These are phyloP conservation scores for Biston stratarius DNA, from an alignment of 2,888 invertebrate species.

Conservation along the genomic window DNA sequence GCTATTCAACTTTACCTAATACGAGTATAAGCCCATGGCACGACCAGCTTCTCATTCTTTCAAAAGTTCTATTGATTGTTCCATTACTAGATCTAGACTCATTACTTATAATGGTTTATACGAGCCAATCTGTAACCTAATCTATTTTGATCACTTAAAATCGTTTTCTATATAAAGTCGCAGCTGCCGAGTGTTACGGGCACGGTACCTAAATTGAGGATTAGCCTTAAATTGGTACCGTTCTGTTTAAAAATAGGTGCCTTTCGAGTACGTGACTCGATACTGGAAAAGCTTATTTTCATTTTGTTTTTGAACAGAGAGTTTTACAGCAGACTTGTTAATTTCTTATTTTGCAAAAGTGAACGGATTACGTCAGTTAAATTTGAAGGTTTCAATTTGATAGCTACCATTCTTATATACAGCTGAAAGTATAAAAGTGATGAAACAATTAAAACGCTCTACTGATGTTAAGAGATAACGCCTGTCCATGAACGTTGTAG, in stretches of 20 bases:
- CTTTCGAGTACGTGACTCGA: constrained; percentile 28
- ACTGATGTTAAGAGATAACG: no score
- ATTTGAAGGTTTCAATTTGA: neutral
- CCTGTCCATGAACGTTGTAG: no score
- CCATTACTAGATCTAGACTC: neutral
- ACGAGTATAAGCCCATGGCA: no score
- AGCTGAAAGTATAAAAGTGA: no score
- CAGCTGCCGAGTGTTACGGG: constrained; percentile 20
- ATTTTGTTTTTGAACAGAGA: constrained; percentile 1
- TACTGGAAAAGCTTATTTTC: constrained; percentile 14
- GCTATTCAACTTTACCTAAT: no score
- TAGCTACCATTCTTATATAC: neutral
- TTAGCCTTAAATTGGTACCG: constrained; percentile 25
- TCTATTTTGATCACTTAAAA: constrained; percentile 19
- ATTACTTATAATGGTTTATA: neutral
- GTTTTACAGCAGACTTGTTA: constrained; percentile 8
- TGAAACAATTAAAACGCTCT: no score
- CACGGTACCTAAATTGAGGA: constrained; percentile 29
- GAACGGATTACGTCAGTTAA: neutral
- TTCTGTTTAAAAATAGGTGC: constrained; percentile 29
- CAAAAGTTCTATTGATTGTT: neutral
- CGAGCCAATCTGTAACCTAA: constrained; percentile 14
- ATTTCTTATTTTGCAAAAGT: constrained; percentile 5
- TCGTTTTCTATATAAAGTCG: constrained; percentile 22
- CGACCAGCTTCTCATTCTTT: no score